These are phyloP conservation scores for Branchellion lobata DNA, from an alignment of 2,888 invertebrate genomes.

Conservation along the genomic window DNA sequence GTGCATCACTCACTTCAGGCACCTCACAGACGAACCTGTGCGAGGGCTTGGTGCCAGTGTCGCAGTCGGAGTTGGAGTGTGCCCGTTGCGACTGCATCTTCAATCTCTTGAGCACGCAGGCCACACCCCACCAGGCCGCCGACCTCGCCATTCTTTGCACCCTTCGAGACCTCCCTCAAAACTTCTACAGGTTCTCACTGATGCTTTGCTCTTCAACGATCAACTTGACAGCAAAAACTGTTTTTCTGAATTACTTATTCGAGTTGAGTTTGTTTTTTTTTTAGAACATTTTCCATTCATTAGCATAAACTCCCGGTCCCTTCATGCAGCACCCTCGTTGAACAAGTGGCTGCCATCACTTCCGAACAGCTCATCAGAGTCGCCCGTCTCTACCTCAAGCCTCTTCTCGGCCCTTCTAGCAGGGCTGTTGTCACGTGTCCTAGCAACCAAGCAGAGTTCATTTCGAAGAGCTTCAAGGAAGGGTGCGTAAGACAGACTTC, in stretches of 20 bases:
- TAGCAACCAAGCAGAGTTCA: background rate
- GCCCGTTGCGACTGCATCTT: constrained; percentile 84
- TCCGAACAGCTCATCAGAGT: background rate
- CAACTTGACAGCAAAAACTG: no score
- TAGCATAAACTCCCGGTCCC: background rate
- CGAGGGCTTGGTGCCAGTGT: constrained; percentile 69
- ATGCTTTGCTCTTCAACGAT: background rate
- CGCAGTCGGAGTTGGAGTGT: constrained; percentile 75
- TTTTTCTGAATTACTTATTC: no score
- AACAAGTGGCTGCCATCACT: background rate
- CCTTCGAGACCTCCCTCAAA: constrained; percentile 70
- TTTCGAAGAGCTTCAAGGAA: background rate
- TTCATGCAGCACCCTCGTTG: background rate
- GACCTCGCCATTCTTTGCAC: constrained; percentile 73
- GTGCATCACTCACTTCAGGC: no score
- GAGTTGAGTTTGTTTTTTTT: background rate
- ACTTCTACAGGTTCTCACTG: constrained; percentile 71
- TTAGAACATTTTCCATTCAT: background rate
- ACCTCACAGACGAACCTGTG: constrained; percentile 68
- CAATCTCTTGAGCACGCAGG: constrained; percentile 79
- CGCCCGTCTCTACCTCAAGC: background rate
- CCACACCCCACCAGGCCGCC: constrained; percentile 75
- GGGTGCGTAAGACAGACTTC: no score
- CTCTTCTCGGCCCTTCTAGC: background rate
- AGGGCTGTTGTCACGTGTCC: background rate